Percentiles rank a stretch among this genome's conserved stretches.
Evolutionary conservation across 2,113 vertebrate genomes (phyloP).

Genomic region (Albula glossodonta): DNA sequence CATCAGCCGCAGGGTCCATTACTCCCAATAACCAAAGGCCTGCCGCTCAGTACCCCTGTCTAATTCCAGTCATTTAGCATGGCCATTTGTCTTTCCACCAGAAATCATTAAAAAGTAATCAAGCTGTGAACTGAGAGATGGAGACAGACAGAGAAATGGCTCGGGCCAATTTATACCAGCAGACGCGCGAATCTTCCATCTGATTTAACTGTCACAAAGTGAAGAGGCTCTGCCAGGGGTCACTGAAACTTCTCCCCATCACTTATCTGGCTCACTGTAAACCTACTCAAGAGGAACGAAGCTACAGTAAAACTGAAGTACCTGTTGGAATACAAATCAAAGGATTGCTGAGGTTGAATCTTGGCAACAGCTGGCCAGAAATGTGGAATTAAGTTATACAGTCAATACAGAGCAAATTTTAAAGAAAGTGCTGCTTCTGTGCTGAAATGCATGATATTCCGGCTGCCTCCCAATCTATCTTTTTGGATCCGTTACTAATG

Average conservation of each 20-base stretch:
- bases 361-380: background rate
- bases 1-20: slow-evolving; percentile 66
- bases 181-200: slow-evolving; percentile 45
- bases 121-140: slow-evolving; percentile 52
- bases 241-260: background rate
- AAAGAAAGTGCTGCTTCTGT: background rate
- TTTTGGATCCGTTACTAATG: background rate
- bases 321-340: background rate
- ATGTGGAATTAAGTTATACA: background rate
- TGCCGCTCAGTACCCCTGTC: slow-evolving; percentile 62
- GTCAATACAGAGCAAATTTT: too few species aligned
- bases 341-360: background rate
- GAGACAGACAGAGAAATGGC: slow-evolving; percentile 45
- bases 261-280: background rate
- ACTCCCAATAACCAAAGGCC: slow-evolving; percentile 70
- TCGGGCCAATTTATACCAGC: slow-evolving; percentile 33
- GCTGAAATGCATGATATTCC: background rate
- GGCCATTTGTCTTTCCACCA: slow-evolving; percentile 74
- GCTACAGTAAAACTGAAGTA: background rate
- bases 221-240: slow-evolving; percentile 10
- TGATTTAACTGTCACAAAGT: slow-evolving; percentile 55
- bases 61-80: slow-evolving; percentile 76
- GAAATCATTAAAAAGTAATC: slow-evolving; percentile 83
- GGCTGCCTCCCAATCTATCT: background rate
- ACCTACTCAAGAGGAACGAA: background rate